Evolutionary conservation across 2,888 invertebrate genomes (phyloP), one percentile per base, ranked within the genome.

Genomic region (Thera obeliscata): DNA sequence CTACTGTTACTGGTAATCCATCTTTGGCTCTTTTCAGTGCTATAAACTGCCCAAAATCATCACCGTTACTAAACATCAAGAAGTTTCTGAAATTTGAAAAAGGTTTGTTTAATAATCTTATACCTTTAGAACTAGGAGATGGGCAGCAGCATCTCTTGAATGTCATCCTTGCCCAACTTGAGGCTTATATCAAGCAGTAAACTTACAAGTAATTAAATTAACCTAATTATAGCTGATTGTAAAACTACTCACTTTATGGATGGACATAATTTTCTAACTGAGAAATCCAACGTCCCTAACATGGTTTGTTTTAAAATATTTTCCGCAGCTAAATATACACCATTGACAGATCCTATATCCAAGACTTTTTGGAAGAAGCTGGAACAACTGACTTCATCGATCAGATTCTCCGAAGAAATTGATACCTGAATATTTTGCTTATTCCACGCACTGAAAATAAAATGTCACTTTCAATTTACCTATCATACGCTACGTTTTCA

Each of bases 361-460:
- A 12, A 12, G 46, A 36, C 57, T 4, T 64, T 60, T 12, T 64
- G 50, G 9, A 74, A 56, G 12, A 74, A 43, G n/a, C 63, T 61
- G 5, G 35, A 7, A 2, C 67, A 12, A 4, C 48, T 9, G 3
- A 61, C 63, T 50, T 70, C 64, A 48, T 56, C 64, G 8, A 38
- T 69, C n/a, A 77, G 35, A 12, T 69, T 50, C n/a, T 56, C 63
- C 5, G 71, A 64, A 5, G 66, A 68, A 8, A 74, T 54, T 8
- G 65, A 69, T 2, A 75, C 67, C 57, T 76, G 60, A 0, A 74
- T 71, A 3, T 75, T 74, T 3, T 50, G 52, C n/a, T 69, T 69
- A 61, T 72, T 62, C 75, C 81, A 77, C 4, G 52, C 60, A 3
- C 81, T 81, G 56, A 22, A 73, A 75, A 63, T 2, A 6, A 22